Evolutionary conservation across 1,140 invertebrate species (phyloP).

Genomic region (Adoxophyes honmai): DNA sequence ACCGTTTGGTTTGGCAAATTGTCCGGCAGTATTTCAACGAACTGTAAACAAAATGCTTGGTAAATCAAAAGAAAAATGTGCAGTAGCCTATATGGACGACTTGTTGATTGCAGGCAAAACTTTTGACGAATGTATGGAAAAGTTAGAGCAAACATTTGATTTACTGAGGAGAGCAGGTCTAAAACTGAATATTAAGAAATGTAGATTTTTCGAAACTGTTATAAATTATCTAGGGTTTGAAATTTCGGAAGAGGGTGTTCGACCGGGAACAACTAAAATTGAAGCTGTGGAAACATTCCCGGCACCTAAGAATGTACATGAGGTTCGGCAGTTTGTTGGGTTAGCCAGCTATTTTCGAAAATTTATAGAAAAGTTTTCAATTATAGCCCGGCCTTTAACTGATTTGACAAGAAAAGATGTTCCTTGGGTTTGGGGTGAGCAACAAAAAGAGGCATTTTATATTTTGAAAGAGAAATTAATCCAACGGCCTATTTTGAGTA

Average conservation of each 20-base stretch:
- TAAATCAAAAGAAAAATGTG: not conserved
- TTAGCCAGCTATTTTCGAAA: conserved; percentile 6
- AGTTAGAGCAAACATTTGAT: not conserved
- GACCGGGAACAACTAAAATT: not conserved
- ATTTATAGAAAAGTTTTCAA: conserved; percentile 31
- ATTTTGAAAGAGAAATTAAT: not conserved
- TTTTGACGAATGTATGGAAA: not conserved
- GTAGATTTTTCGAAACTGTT: conserved; percentile 22
- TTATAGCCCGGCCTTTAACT: conserved; percentile 30
- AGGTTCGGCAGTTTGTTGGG: conserved; percentile 7
- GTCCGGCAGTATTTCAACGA: not conserved
- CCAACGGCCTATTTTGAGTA: not conserved
- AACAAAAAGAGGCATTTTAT: conserved; percentile 27
- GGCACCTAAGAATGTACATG: conserved; percentile 22
- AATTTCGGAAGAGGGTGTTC: not conserved
- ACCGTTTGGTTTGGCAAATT: not conserved
- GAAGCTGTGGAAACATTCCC: conserved; percentile 17
- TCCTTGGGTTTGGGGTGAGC: conserved; percentile 22
- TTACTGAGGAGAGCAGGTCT: conserved; percentile 18
- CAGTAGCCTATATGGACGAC: conserved; percentile 12
- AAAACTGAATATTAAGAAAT: conserved; percentile 29
- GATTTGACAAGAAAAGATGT: conserved; percentile 24
- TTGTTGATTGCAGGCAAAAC: too few species aligned
- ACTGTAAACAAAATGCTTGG: not conserved
- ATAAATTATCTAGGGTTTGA: not conserved